Evolutionary conservation across 2,113 vertebrate species (phyloP).

Genomic region (Xyliphius kryptos): DNA sequence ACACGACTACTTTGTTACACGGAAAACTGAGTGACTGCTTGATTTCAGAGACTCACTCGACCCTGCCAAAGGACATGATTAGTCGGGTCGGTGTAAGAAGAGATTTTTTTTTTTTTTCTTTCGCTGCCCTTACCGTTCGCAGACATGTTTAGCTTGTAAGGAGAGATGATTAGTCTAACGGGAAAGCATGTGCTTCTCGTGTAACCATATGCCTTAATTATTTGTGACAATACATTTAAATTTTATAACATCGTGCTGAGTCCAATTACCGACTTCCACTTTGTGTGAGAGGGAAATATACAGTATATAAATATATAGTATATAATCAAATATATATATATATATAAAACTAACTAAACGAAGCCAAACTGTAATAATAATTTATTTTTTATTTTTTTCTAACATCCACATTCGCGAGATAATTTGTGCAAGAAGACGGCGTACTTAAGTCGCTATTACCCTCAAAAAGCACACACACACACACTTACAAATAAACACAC

Average conservation of each 20-base stretch:
- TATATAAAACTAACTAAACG: too few species aligned
- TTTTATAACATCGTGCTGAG: slow-evolving; percentile 20
- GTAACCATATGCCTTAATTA: slow-evolving; percentile 31
- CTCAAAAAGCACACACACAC: too few species aligned
- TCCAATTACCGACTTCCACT: slow-evolving; percentile 13
- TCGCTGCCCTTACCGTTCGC: background rate
- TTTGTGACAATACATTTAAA: slow-evolving; percentile 30
- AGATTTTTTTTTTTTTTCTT: slow-evolving; percentile 17
- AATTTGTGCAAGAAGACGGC: too few species aligned
- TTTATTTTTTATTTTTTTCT: too few species aligned
- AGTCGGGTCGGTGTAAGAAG: slow-evolving; percentile 24
- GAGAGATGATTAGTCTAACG: slow-evolving; percentile 31
- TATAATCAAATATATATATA: too few species aligned
- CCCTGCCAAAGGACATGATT: slow-evolving; percentile 35
- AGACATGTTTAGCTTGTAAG: slow-evolving; percentile 22
- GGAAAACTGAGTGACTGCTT: slow-evolving; percentile 45
- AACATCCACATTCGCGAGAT: too few species aligned
- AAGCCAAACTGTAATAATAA: too few species aligned
- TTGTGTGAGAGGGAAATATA: too few species aligned
- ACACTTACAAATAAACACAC: too few species aligned
- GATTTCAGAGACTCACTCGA: slow-evolving; percentile 47
- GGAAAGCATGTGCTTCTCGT: slow-evolving; percentile 30
- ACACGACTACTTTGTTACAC: slow-evolving; percentile 41
- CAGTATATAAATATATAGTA: too few species aligned
- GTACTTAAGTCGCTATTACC: too few species aligned